Percentiles rank a stretch among this genome's conserved stretches.
phyloP scores from a whole-genome alignment of 2,797 vertebrate genomes.

The Ceyx erithaca region DNA sequence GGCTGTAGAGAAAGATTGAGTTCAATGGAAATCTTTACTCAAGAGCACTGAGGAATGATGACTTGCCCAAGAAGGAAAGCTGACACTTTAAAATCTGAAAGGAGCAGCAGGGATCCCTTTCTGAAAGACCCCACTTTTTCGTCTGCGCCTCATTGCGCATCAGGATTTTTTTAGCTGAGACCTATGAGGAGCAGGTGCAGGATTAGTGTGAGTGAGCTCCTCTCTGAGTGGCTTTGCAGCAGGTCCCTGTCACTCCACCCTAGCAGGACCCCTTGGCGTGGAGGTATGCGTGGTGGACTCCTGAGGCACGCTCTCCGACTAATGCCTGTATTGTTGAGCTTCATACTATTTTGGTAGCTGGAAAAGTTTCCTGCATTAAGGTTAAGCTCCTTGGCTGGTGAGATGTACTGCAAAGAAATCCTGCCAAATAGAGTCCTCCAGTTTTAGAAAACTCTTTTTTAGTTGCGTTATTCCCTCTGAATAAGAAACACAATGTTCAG shows the following conservation, averaged over 20 bases:
- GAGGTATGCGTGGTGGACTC: conserved; percentile 29
- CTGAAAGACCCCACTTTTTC: neutral
- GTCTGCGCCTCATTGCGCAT: neutral
- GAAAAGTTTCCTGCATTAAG: conserved; percentile 27
- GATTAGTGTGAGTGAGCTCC: conserved; percentile 31
- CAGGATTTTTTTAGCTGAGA: conserved; percentile 61
- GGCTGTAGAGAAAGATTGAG: neutral
- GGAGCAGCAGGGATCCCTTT: neutral
- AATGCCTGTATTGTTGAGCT: conserved; percentile 24
- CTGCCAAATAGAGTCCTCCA: neutral
- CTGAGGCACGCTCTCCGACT: neutral
- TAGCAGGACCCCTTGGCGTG: neutral
- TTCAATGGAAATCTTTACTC: neutral
- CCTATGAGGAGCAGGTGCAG: conserved; percentile 70
- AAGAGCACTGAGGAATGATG: neutral
- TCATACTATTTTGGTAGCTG: conserved; percentile 47
- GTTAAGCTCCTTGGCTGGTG: conserved; percentile 40
- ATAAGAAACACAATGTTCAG: conserved; percentile 1
- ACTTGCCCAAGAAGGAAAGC: neutral
- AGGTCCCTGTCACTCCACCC: conserved; percentile 67
- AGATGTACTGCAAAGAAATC: conserved; percentile 2
- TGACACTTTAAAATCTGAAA: neutral
- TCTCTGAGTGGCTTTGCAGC: conserved; percentile 30
- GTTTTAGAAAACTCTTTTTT: conserved; percentile 47
- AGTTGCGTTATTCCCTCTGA: neutral